These are phyloP conservation scores for Argopecten irradians DNA, from an alignment of 1,140 invertebrate species.

Conservation along the genomic window DNA sequence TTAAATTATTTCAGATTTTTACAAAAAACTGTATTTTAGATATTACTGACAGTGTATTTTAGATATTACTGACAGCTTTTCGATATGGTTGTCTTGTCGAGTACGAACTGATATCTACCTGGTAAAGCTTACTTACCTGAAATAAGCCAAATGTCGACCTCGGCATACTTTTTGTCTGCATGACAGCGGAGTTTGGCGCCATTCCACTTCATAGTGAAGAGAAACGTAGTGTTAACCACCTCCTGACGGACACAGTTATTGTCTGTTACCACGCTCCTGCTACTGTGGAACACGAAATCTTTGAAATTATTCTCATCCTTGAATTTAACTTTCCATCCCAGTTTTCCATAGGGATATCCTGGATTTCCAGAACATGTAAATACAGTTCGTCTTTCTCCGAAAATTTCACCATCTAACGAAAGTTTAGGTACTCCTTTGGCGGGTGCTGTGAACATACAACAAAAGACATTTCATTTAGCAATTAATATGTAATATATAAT, in stretches of 20 bases:
- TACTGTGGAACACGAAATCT: slow-evolving; percentile 37
- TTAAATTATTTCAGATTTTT: no score
- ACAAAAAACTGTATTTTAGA: no score
- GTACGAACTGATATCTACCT: no score
- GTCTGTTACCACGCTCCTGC: slow-evolving; percentile 19
- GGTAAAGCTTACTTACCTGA: slow-evolving; percentile 26
- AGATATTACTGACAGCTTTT: no score
- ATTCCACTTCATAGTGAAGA: slow-evolving; percentile 35
- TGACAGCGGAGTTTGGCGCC: slow-evolving; percentile 40
- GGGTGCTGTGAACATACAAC: slow-evolving; percentile 22
- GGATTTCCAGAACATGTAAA: slow-evolving; percentile 42
- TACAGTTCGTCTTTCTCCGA: slow-evolving; percentile 29
- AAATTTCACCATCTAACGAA: slow-evolving; percentile 35
- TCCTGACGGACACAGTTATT: slow-evolving; percentile 29
- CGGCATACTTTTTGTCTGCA: neutral
- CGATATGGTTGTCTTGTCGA: no score
- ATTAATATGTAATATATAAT: neutral
- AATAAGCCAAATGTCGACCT: slow-evolving; percentile 39
- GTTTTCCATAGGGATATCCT: slow-evolving; percentile 35
- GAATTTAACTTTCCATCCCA: slow-evolving; percentile 38
- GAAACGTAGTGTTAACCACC: slow-evolving; percentile 6
- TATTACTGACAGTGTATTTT: no score
- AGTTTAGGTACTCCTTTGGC: slow-evolving; percentile 25
- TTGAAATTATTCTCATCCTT: slow-evolving; percentile 28
- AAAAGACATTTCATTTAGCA: neutral